These are phyloP conservation scores for Ibidorhyncha struthersii DNA, from an alignment of 2,113 vertebrate genomes.

Conservation along the genomic window DNA sequence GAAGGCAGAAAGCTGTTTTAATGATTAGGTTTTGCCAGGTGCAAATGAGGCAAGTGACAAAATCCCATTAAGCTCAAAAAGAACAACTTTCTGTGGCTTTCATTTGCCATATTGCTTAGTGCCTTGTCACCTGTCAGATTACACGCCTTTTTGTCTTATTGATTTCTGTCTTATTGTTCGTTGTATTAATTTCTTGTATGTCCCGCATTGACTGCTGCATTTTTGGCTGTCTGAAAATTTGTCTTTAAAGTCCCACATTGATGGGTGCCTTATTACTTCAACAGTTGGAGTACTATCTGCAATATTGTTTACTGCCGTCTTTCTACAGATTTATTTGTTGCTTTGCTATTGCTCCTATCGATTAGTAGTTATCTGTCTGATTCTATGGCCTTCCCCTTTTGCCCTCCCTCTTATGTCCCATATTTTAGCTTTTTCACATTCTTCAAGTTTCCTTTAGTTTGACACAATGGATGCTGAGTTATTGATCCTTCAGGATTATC, in stretches of 20 bases:
- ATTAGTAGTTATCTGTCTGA: not conserved
- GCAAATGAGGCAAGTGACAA: not conserved
- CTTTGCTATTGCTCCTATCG: not conserved
- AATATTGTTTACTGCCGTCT: not conserved
- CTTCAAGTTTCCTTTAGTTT: not conserved
- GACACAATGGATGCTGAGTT: not conserved
- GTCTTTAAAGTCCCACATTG: not conserved
- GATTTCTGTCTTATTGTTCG: not conserved
- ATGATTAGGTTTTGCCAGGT: not conserved
- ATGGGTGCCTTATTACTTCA: not conserved
- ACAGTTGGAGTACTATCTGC: not conserved
- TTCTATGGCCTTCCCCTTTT: not conserved
- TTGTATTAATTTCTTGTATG: not conserved
- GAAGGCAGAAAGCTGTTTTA: not conserved
- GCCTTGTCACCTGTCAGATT: not conserved
- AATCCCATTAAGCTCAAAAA: not conserved
- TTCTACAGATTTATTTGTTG: not conserved
- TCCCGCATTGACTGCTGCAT: not conserved
- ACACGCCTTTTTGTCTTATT: not conserved
- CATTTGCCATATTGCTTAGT: not conserved
- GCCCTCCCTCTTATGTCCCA: not conserved
- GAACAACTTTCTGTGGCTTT: not conserved
- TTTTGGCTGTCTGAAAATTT: not conserved
- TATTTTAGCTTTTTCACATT: not conserved
- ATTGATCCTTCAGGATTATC: not conserved